These are phyloP conservation scores for Eugnorisma glareosa DNA, from an alignment of 2,888 invertebrate species.

Conservation along the genomic window DNA sequence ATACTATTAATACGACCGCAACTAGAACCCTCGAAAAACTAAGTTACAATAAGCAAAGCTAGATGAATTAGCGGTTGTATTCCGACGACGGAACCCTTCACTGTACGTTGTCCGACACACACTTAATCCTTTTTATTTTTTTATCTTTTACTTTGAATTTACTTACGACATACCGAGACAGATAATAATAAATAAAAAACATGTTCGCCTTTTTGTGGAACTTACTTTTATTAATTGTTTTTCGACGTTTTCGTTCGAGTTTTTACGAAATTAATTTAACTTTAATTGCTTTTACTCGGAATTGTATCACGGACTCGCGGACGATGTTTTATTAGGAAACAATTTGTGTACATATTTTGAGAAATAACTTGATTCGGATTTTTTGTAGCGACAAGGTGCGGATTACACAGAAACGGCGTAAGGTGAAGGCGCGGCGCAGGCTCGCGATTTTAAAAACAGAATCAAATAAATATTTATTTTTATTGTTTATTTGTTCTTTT, in stretches of 20 bases:
- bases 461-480: too few species aligned
- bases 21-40: too few species aligned
- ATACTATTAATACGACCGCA: too few species aligned
- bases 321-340: slow-evolving; percentile 28
- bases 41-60: too few species aligned
- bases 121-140: neutral
- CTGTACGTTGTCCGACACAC: neutral
- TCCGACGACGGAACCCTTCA: slow-evolving; percentile 1
- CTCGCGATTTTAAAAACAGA: too few species aligned
- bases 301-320: slow-evolving; percentile 24
- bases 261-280: slow-evolving; percentile 38
- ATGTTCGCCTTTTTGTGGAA: slow-evolving; percentile 39
- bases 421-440: too few species aligned
- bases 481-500: too few species aligned
- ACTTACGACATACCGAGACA: slow-evolving; percentile 46
- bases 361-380: slow-evolving; percentile 1
- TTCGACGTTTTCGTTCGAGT: slow-evolving; percentile 38
- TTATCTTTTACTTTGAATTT: slow-evolving; percentile 53
- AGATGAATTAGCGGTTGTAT: neutral
- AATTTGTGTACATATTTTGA: slow-evolving; percentile 13
- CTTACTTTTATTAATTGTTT: slow-evolving; percentile 47
- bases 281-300: slow-evolving; percentile 54
- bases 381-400: too few species aligned
- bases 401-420: too few species aligned
- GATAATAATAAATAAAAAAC: slow-evolving; percentile 49